These are phyloP conservation scores for Lepidocolaptes lacrymiger DNA, from an alignment of 2,797 vertebrate species.

Conservation along the genomic window DNA sequence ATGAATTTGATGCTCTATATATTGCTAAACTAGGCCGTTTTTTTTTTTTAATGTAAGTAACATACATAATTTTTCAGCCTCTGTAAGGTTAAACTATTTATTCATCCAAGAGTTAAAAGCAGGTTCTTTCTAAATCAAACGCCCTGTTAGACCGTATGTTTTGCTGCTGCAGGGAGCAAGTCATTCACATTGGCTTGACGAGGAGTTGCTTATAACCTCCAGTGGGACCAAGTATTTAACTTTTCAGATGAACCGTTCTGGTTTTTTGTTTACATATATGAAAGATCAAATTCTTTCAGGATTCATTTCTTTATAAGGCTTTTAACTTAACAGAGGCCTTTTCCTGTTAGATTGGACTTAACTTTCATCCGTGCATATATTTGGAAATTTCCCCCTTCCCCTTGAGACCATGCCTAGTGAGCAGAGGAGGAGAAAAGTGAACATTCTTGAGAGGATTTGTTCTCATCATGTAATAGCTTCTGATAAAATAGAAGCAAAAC, in stretches of 20 bases:
- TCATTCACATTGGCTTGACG: background rate
- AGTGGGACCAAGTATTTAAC: background rate
- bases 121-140: background rate
- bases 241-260: background rate
- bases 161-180: background rate
- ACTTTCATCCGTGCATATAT: background rate
- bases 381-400: background rate
- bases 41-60: background rate
- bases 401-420: background rate
- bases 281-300: background rate
- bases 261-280: background rate
- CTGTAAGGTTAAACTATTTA: background rate
- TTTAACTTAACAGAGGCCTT: background rate
- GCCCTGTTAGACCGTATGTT: background rate
- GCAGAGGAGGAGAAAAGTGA: background rate
- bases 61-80: background rate
- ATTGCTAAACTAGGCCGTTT: background rate
- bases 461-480: background rate
- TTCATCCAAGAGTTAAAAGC: background rate
- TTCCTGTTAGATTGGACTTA: background rate
- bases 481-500: slow-evolving; percentile 20
- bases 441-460: background rate
- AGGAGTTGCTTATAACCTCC: background rate
- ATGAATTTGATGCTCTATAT: background rate
- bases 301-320: slow-evolving; percentile 28